Evolutionary conservation across 1,140 invertebrate species (phyloP).

Genomic region (Spodoptera litura): DNA sequence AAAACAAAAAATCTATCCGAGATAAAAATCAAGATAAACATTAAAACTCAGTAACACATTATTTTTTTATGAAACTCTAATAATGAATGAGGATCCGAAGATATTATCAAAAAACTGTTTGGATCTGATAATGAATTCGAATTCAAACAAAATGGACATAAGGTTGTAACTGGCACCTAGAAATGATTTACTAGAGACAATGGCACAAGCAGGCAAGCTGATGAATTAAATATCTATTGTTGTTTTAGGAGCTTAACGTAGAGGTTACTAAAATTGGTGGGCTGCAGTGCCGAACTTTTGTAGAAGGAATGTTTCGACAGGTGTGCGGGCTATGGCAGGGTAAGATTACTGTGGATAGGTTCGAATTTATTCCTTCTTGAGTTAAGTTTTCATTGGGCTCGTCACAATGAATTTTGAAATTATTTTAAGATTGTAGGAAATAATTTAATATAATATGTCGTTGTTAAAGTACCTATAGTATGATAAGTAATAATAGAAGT

Average conservation of each 20-base stretch:
- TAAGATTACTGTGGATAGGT: slow-evolving; percentile 59
- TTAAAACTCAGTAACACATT: slow-evolving; percentile 4
- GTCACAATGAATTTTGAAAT: too few species aligned
- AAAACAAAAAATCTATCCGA: background rate
- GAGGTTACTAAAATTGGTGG: slow-evolving; percentile 55
- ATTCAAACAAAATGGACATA: slow-evolving; percentile 48
- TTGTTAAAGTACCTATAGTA: too few species aligned
- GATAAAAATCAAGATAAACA: too few species aligned
- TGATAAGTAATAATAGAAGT: too few species aligned
- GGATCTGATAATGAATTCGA: slow-evolving; percentile 45
- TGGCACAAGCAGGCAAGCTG: slow-evolving; percentile 38
- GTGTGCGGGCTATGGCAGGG: slow-evolving; percentile 61
- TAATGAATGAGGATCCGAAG: slow-evolving; percentile 39
- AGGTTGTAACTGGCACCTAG: slow-evolving; percentile 40
- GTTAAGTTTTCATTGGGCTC: too few species aligned
- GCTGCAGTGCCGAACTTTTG: slow-evolving; percentile 69
- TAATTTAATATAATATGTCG: too few species aligned
- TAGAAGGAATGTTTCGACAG: slow-evolving; percentile 80
- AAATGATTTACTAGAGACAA: slow-evolving; percentile 45
- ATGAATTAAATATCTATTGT: slow-evolving; percentile 53
- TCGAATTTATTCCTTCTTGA: slow-evolving; percentile 8
- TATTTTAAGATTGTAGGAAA: too few species aligned
- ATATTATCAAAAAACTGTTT: slow-evolving; percentile 24
- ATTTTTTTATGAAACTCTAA: slow-evolving; percentile 1
- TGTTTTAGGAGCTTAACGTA: slow-evolving; percentile 42